These are phyloP conservation scores for Piliocolobus tephrosceles DNA, from an alignment of 2,113 vertebrate genomes.

Conservation along the genomic window DNA sequence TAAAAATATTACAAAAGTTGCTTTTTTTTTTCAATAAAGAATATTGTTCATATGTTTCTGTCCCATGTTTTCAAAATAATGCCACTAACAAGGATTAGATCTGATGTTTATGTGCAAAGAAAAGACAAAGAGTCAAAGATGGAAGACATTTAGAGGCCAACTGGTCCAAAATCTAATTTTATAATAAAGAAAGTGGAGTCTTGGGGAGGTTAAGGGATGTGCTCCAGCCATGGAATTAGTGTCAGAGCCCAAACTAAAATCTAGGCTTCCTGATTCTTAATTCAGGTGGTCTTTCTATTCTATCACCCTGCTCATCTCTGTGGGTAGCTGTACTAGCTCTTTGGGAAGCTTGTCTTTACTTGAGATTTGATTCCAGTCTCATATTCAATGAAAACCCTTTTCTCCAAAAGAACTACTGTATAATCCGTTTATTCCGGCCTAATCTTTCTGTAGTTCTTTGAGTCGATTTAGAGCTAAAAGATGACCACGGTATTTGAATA, in stretches of 20 bases:
- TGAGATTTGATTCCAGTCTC: not conserved
- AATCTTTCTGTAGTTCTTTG: not conserved
- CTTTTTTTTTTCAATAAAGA: too few relatives aligned
- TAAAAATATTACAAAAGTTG: too few relatives aligned
- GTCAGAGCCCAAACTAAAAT: not conserved
- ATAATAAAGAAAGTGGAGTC: not conserved
- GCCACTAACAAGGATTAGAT: not conserved
- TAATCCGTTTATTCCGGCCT: not conserved
- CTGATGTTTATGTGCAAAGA: not conserved
- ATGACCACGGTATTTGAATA: not conserved
- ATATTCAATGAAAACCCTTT: not conserved
- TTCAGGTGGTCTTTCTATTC: not conserved
- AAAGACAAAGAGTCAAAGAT: not conserved
- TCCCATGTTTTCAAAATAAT: not conserved
- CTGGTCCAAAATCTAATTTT: not conserved
- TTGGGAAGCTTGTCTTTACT: not conserved
- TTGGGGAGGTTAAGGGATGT: not conserved
- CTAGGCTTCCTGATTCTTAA: not conserved
- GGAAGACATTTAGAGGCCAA: not conserved
- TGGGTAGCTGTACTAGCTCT: not conserved
- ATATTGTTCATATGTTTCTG: too few relatives aligned
- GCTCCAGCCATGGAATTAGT: not conserved
- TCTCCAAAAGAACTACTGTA: not conserved
- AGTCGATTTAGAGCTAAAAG: not conserved
- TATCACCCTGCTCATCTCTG: not conserved